Conservation (phyloP, 2,113 vertebrate genomes). For the Mirza zaza region DNA sequence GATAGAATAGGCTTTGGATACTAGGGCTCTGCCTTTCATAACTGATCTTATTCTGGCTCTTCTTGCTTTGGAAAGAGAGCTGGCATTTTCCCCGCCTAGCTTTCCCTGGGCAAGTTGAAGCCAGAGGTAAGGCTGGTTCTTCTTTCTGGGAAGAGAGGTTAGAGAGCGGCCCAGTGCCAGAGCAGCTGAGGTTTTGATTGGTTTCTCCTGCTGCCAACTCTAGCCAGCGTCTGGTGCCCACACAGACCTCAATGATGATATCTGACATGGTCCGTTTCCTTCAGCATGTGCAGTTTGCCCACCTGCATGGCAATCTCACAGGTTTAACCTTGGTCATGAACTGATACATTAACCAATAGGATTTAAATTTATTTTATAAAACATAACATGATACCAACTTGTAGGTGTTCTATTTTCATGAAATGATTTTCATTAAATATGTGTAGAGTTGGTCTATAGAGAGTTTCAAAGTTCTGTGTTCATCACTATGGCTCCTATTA, state of each 20-base stretch:
- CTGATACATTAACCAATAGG: background rate
- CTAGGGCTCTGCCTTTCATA: background rate
- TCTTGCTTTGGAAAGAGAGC: background rate
- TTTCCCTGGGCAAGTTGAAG: slow-evolving; percentile 32
- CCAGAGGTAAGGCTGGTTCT: slow-evolving; percentile 52
- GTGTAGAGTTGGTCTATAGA: background rate
- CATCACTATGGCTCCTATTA: background rate
- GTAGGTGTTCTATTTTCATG: background rate
- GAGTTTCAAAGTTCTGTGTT: background rate
- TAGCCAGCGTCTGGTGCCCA: slow-evolving; percentile 19
- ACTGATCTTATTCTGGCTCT: background rate
- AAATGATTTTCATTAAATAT: background rate
- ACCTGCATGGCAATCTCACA: slow-evolving; percentile 42
- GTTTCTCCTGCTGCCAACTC: slow-evolving; percentile 60
- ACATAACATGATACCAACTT: background rate
- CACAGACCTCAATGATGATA: background rate
- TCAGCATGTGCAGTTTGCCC: slow-evolving; percentile 27
- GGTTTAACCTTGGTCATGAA: background rate
- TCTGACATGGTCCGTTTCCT: slow-evolving; percentile 45
- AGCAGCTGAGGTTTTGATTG: slow-evolving; percentile 69
- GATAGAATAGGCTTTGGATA: background rate
- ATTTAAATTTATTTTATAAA: background rate
- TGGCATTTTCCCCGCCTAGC: background rate
- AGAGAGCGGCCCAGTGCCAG: slow-evolving; percentile 37
- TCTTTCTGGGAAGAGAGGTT: slow-evolving; percentile 26